These are phyloP conservation scores for Phocides pigmalion DNA, from an alignment of 1,140 invertebrate genomes.

Conservation along the genomic window DNA sequence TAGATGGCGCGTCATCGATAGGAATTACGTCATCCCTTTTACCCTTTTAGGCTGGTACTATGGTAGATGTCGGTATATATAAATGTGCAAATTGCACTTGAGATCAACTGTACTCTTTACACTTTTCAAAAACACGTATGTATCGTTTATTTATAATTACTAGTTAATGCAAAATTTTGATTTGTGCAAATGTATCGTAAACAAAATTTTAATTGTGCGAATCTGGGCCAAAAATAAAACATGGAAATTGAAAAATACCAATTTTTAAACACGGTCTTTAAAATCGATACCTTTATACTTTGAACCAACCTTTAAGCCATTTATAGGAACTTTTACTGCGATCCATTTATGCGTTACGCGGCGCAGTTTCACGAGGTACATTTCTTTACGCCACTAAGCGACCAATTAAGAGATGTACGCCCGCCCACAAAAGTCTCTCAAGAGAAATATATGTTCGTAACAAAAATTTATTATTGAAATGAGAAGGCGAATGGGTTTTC, in stretches of 20 bases:
- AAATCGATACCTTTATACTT: conserved; percentile 25
- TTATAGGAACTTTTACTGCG: conserved; percentile 23
- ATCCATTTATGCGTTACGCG: conserved; percentile 50
- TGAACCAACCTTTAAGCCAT: conserved; percentile 10
- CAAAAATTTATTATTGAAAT: conserved; percentile 28
- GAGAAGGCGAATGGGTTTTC: conserved; percentile 13
- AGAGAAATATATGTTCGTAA: conserved; percentile 11
- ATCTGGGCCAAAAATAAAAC: conserved; percentile 3
- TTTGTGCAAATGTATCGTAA: conserved; percentile 19
- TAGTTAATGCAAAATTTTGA: conserved; percentile 5
- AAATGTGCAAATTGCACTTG: no score
- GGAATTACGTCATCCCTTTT: no score
- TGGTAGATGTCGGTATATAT: no score
- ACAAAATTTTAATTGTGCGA: conserved; percentile 22
- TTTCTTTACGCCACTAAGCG: conserved; percentile 54
- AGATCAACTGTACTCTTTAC: no score
- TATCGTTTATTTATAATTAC: neutral
- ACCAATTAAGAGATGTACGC: conserved; percentile 60
- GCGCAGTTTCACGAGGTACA: conserved; percentile 53
- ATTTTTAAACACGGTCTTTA: conserved; percentile 12
- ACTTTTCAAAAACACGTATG: neutral
- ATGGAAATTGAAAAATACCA: conserved; percentile 10
- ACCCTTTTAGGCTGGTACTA: no score
- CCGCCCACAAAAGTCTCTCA: conserved; percentile 35
- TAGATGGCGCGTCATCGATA: no score